These are phyloP conservation scores for Ranitomeya imitator DNA, from an alignment of 2,113 vertebrate species.

Conservation along the genomic window DNA sequence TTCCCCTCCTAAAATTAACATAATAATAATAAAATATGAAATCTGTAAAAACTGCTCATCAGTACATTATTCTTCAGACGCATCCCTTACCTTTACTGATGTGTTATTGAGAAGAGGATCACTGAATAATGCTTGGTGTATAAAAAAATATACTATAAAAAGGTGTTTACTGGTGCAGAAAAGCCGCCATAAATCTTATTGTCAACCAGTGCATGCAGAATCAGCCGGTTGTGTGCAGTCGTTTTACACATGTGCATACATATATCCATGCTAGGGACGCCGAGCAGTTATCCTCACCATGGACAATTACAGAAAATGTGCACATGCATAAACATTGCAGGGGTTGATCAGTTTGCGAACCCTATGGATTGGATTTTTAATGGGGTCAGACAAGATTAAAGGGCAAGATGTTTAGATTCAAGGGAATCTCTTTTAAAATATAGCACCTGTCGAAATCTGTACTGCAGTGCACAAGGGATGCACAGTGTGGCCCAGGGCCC, in stretches of 20 bases:
- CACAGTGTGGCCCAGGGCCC: too few relatives aligned
- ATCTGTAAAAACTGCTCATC: slow-evolving; percentile 25
- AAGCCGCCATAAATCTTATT: not conserved
- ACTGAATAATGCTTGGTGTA: slow-evolving; percentile 17
- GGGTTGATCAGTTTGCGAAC: not conserved
- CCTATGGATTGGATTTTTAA: not conserved
- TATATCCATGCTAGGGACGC: not conserved
- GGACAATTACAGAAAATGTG: not conserved
- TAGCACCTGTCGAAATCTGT: too few relatives aligned
- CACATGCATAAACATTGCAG: not conserved
- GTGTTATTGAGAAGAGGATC: not conserved
- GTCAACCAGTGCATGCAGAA: not conserved
- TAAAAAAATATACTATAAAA: slow-evolving; percentile 1
- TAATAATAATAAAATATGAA: slow-evolving; percentile 31
- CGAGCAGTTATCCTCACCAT: not conserved
- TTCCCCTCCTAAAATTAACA: not conserved
- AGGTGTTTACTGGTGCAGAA: slow-evolving; percentile 18
- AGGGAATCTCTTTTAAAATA: too few relatives aligned
- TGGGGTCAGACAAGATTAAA: too few relatives aligned
- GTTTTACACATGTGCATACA: not conserved
- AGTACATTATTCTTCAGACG: slow-evolving; percentile 1
- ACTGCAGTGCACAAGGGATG: too few relatives aligned
- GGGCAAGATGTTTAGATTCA: too few relatives aligned
- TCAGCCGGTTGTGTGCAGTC: not conserved
- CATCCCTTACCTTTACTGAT: not conserved